These are phyloP conservation scores for Pissodes strobi DNA, from an alignment of 1,140 invertebrate genomes.

Conservation along the genomic window DNA sequence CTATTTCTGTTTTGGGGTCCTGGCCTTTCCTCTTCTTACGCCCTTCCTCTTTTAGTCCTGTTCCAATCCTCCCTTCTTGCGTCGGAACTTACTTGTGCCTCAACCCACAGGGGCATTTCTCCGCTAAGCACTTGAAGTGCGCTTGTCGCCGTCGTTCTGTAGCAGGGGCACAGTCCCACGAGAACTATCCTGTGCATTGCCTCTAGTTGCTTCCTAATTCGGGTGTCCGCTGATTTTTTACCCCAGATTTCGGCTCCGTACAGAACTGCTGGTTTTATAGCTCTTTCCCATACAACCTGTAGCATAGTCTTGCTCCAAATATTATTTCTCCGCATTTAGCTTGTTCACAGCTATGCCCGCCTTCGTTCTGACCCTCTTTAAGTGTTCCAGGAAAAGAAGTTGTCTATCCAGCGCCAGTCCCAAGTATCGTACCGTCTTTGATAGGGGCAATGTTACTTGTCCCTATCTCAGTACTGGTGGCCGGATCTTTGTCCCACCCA, in stretches of 20 bases:
- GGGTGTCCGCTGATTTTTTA: background rate
- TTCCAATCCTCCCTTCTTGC: too few relatives aligned
- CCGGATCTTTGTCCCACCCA: conserved; percentile 8
- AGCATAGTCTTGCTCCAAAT: conserved; percentile 19
- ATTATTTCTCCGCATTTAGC: conserved; percentile 26
- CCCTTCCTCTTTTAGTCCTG: too few relatives aligned
- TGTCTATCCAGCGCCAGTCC: conserved; percentile 30
- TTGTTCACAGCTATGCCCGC: background rate
- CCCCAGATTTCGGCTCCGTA: conserved; percentile 37
- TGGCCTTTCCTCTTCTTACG: too few relatives aligned
- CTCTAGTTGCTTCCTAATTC: conserved; percentile 23
- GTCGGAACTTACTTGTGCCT: too few relatives aligned
- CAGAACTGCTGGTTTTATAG: conserved; percentile 25
- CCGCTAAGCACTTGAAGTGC: conserved; percentile 34
- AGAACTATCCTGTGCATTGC: conserved; percentile 33
- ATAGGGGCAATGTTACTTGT: background rate
- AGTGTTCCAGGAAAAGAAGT: conserved; percentile 27
- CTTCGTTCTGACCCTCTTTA: conserved; percentile 19
- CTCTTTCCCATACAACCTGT: conserved; percentile 29
- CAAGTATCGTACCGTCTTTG: conserved; percentile 28
- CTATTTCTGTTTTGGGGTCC: too few relatives aligned
- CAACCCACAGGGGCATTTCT: conserved; percentile 24
- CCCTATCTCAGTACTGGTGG: conserved; percentile 25
- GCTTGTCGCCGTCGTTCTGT: conserved; percentile 25
- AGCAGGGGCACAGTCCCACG: conserved; percentile 17